A percentile compares a stretch with the other conserved stretches of the same genome.
Evolutionary conservation across 2,888 invertebrate species (phyloP).

Genomic region (Agrochola lota): DNA sequence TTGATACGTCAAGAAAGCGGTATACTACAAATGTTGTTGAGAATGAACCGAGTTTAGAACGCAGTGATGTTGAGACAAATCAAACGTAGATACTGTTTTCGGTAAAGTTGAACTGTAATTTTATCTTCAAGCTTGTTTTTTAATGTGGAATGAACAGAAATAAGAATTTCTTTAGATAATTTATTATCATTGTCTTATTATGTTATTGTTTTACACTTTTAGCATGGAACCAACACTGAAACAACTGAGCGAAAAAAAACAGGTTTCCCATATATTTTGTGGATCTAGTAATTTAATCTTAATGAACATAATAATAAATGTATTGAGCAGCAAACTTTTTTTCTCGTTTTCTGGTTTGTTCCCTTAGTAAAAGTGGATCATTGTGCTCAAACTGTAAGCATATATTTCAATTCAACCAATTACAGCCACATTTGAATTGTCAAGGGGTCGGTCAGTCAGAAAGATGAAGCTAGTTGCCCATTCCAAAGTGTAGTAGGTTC

Average conservation of each 20-base stretch:
- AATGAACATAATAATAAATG: not conserved
- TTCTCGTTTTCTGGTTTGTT: not conserved
- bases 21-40: slow-evolving; percentile 70
- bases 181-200: too few relatives aligned
- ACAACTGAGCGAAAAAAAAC: not conserved
- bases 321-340: not conserved
- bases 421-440: too few relatives aligned
- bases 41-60: slow-evolving; percentile 62
- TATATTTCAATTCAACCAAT: not conserved
- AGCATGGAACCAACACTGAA: not conserved
- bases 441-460: too few relatives aligned
- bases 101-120: not conserved
- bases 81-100: slow-evolving; percentile 18
- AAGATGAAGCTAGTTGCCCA: too few relatives aligned
- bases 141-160: slow-evolving; percentile 1
- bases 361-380: not conserved
- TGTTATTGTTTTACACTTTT: not conserved
- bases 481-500: too few relatives aligned
- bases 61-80: slow-evolving; percentile 37
- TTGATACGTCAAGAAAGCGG: slow-evolving; percentile 83
- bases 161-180: not conserved
- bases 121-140: slow-evolving; percentile 25
- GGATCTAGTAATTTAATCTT: not conserved
- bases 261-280: not conserved
- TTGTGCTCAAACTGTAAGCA: not conserved